Conservation (phyloP, 2,113 vertebrate genomes). For the Pristiophorus japonicus region DNA sequence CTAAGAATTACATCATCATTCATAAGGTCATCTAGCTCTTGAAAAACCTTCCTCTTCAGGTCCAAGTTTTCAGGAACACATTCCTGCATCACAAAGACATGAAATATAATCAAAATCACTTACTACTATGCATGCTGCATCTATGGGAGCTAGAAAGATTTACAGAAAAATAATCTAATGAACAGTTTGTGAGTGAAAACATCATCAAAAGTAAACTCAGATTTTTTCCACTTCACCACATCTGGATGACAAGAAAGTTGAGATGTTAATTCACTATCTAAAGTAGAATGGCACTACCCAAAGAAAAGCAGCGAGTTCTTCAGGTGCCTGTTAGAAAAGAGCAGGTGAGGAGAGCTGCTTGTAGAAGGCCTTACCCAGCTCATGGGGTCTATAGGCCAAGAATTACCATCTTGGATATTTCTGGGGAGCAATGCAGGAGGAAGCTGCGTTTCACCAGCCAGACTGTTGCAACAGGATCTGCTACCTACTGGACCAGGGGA, state of each 20-base stretch:
- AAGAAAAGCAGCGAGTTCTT: not conserved
- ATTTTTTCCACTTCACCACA: not conserved
- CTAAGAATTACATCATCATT: constrained; percentile 69
- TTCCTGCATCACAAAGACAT: constrained; percentile 64
- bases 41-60: constrained; percentile 78
- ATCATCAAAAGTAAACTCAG: not conserved
- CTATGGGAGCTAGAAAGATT: not conserved
- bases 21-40: constrained; percentile 67
- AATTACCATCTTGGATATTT: not conserved
- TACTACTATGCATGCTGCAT: not conserved
- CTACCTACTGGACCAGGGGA: not conserved
- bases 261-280: not conserved
- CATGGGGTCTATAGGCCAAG: not conserved
- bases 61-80: constrained; percentile 82
- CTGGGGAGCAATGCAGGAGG: not conserved
- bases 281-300: not conserved
- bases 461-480: not conserved
- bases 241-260: not conserved
- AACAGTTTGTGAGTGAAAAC: not conserved
- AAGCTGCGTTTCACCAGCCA: not conserved
- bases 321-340: not conserved
- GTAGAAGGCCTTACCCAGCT: not conserved
- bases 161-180: not conserved
- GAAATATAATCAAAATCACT: not conserved
- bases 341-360: not conserved